Evolutionary conservation across 35 echinoderm and acorn worm species (phyloP), one percentile per base, ranked within the genome.

Genomic region (Amphiura filiformis): DNA sequence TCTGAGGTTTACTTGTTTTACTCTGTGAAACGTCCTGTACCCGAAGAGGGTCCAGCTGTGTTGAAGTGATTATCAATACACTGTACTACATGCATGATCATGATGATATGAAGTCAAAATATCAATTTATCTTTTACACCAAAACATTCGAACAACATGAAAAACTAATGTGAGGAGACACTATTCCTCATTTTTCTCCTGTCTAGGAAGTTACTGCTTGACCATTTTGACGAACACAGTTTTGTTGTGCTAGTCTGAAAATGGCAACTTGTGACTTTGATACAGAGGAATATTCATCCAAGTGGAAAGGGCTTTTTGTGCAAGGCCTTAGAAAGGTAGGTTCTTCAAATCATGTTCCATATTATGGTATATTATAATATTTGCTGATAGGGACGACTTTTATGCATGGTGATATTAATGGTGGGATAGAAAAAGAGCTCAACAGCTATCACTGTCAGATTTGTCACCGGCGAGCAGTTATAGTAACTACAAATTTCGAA

Each of bases 201-300:
- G 61, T 70, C 61, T 26, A 18, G 28, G 61, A 15, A 70, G 61
- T 70, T 70, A 30, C 28, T 70, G 61, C 26, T 70, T 70, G 61
- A 11, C 26, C 26, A 70, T 30, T 15, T 9, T 2, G 61, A 26
- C 61, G 28, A 70, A 15, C 61, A 70, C 61, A 70, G 28, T 26
- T 70, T 11, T 70, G 61, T 70, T 5, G 7, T 80, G 2, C 31
- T n/a, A n/a, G 26, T 76, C 78, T 80, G 12, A 36, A 42, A 38
- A 87, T 87, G 85, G 85, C 85, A 70, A 87, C 70, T 32, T 37
- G 76, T 52, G 85, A 87, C 85, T 87, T 40, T 87, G 85, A 87
- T 77, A 57, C 85, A 17, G 85, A 87, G 32, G 85, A 87, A n/a
- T 87, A 87, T 76, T 41, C 76, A 35, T 18, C 61, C 61, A 87